Evolutionary conservation across 2,888 invertebrate species (phyloP), one percentile per base, ranked within the genome.

Genomic region (Allacma fusca): DNA sequence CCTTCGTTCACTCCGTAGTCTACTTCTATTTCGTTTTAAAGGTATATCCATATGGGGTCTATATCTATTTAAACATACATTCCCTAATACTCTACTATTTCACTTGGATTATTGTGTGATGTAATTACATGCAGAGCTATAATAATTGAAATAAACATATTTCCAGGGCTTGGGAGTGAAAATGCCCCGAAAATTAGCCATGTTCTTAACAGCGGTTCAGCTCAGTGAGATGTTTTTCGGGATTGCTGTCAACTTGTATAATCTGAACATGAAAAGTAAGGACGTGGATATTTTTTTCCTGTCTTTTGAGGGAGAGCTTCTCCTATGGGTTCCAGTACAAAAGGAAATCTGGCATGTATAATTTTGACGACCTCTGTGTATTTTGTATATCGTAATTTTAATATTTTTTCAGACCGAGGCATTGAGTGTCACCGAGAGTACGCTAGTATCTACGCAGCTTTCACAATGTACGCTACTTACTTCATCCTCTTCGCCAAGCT

Each of bases 1-100:
- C 80, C 57, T 81, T 82, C 69, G 82, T 82, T 4, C 83, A 83
- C 68, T 78, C 80, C 26, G 67, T 82, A 12, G 82, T 83, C 78
- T 83, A 78, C 34, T 78, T 78, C 44, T 78, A 78, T 40, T 78
- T 74, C 24, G 26, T 74, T 44, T 26, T 73, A 1, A 78, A 78
- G 74, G 78, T 78, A 69, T n/a, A n/a, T n/a, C n/a, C n/a, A n/a
- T n/a, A n/a, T n/a, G n/a, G n/a, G n/a, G n/a, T n/a, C n/a, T n/a
- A n/a, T n/a, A n/a, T n/a, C n/a, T n/a, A n/a, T n/a, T n/a, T n/a
- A 67, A n/a, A 70, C 19, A 68, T 1, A 24, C 24, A 9, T 7
- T 59, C n/a, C 19, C 5, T 7, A 59, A 23, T 1, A 40, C 40
- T 40, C 13, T 40, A 40, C 13, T 40, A 40, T 9, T 40, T 9